phyloP scores from a whole-genome alignment of 1,140 invertebrate genomes.

The Pinna nobilis region DNA sequence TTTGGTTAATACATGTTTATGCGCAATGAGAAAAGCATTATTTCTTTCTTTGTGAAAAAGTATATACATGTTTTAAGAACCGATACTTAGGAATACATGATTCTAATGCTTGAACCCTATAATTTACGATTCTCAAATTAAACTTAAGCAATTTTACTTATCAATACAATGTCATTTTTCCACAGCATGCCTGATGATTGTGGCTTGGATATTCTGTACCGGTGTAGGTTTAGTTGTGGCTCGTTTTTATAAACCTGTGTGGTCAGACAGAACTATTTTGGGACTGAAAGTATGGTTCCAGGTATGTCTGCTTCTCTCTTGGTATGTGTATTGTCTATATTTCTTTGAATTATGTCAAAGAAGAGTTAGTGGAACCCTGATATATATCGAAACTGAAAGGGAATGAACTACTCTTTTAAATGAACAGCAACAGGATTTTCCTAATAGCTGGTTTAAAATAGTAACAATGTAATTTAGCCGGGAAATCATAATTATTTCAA shows the following conservation, averaged over 20 bases:
- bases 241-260: constrained; percentile 93
- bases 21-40: too few relatives aligned
- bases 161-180: neutral
- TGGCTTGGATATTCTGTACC: constrained; percentile 92
- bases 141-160: neutral
- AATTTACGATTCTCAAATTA: neutral
- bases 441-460: too few relatives aligned
- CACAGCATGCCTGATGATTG: constrained; percentile 84
- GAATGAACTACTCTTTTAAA: too few relatives aligned
- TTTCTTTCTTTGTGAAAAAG: neutral
- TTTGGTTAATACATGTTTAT: too few relatives aligned
- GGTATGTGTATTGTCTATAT: neutral
- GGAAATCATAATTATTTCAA: neutral
- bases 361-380: too few relatives aligned
- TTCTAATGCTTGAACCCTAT: too few relatives aligned
- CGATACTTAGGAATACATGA: neutral
- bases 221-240: constrained; percentile 92
- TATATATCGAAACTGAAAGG: too few relatives aligned
- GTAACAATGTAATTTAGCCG: constrained; percentile 67
- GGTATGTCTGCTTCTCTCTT: constrained; percentile 45
- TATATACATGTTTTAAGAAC: neutral
- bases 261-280: constrained; percentile 85
- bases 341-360: too few relatives aligned
- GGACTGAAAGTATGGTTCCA: constrained; percentile 95
- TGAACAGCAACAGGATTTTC: too few relatives aligned